Evolutionary conservation across 2,113 vertebrate species (phyloP).

Genomic region (Chrysemys picta): DNA sequence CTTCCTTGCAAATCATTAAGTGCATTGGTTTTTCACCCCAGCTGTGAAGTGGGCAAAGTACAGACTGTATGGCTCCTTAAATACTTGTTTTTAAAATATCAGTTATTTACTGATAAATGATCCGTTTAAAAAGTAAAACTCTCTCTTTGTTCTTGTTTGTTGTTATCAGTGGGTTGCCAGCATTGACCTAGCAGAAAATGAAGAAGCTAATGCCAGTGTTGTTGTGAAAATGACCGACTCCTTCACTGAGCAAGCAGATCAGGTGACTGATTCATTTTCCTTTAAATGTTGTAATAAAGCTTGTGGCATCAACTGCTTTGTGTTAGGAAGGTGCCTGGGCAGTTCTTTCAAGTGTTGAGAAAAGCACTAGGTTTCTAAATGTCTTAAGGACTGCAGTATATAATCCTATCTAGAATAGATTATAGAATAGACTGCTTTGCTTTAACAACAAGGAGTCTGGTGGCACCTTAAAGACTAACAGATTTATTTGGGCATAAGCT

Average conservation of each 20-base stretch:
- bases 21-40: background rate
- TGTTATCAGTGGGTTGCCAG: constrained; percentile 89
- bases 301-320: background rate
- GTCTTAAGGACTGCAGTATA: background rate
- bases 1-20: background rate
- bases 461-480: too few relatives aligned
- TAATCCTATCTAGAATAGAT: background rate
- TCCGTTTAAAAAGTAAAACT: background rate
- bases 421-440: background rate
- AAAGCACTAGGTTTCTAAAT: background rate
- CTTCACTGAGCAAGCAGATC: constrained; percentile 90
- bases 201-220: constrained; percentile 88
- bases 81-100: too few relatives aligned
- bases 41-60: background rate
- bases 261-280: constrained; percentile 78
- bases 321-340: background rate
- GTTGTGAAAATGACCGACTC: constrained; percentile 86
- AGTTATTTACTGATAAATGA: background rate
- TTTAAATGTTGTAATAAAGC: background rate
- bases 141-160: background rate
- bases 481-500: too few relatives aligned
- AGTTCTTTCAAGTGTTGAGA: background rate
- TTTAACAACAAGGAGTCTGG: too few relatives aligned
- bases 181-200: constrained; percentile 89
- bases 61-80: background rate